phyloP scores from a whole-genome alignment of 2,888 invertebrate genomes.

The Sinopyrophorus schimmeli region DNA sequence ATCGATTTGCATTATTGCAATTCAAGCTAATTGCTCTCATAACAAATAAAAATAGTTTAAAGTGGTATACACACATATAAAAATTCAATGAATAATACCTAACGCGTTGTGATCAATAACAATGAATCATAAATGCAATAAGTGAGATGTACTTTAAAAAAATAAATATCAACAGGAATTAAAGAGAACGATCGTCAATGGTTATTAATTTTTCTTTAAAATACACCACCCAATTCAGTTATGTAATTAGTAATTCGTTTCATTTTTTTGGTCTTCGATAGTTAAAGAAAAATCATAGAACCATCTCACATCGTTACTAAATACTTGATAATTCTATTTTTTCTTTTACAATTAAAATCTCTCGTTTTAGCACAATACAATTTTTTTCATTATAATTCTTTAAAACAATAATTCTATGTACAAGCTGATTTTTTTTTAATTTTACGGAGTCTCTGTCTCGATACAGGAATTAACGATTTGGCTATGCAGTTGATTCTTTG shows the following conservation, averaged over 20 bases:
- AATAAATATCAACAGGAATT: conserved; percentile 9
- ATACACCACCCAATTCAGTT: too few relatives aligned
- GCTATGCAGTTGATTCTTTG: too few relatives aligned
- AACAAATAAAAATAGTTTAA: conserved; percentile 13
- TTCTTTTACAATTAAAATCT: conserved; percentile 24
- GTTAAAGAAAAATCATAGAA: conserved; percentile 19
- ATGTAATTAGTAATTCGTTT: too few relatives aligned
- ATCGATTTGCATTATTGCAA: not conserved
- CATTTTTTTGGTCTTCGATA: conserved; percentile 7
- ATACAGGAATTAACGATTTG: too few relatives aligned
- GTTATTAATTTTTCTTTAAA: too few relatives aligned
- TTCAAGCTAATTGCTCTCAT: not conserved
- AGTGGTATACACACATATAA: conserved; percentile 24
- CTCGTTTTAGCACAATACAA: conserved; percentile 32
- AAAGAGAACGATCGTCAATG: too few relatives aligned
- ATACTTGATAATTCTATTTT: conserved; percentile 9
- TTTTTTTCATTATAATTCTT: too few relatives aligned
- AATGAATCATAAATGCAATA: conserved; percentile 20
- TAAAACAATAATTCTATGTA: conserved; percentile 38
- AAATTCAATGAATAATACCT: conserved; percentile 22
- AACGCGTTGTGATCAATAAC: conserved; percentile 2
- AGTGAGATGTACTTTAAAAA: conserved; percentile 7
- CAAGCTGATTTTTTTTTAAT: too few relatives aligned
- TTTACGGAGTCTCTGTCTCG: conserved; percentile 34
- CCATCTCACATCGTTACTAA: conserved; percentile 8